Evolutionary conservation across 37 sponge, comb jelly and placozoan species (phyloP).

Genomic region (Ianthella basta): DNA sequence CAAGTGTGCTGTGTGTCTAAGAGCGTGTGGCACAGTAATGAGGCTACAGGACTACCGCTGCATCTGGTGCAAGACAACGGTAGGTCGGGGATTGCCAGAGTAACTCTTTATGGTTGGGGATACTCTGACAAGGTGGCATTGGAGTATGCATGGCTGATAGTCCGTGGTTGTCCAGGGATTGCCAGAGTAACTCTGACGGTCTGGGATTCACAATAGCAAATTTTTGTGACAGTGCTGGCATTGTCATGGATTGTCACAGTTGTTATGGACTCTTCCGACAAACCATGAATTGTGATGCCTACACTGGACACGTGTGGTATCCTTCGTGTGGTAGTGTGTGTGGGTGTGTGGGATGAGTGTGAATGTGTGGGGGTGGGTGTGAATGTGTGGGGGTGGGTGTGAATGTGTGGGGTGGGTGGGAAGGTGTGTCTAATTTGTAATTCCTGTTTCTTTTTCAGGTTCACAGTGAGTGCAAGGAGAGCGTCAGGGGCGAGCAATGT

Average conservation of each 20-base stretch:
- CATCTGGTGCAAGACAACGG: slow-evolving; percentile 92
- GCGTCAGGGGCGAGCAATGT: slow-evolving; percentile 47
- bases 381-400: slow-evolving; percentile 1
- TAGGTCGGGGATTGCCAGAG: slow-evolving; percentile 36
- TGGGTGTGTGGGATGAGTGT: background rate
- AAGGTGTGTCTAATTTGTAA: background rate
- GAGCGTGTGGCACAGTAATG: slow-evolving; percentile 73
- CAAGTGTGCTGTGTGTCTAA: slow-evolving; percentile 82
- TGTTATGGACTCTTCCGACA: too few relatives aligned
- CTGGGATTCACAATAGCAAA: too few relatives aligned
- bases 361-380: slow-evolving; percentile 13
- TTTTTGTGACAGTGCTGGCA: too few relatives aligned
- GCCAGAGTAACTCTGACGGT: too few relatives aligned
- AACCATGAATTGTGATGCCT: too few relatives aligned
- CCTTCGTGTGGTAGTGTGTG: too few relatives aligned
- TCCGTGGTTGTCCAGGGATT: too few relatives aligned
- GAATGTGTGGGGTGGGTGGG: slow-evolving; percentile 20
- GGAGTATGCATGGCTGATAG: too few relatives aligned
- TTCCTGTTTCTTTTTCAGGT: slow-evolving; percentile 61
- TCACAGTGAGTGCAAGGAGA: slow-evolving; percentile 79
- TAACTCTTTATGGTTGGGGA: too few relatives aligned
- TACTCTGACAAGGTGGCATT: too few relatives aligned
- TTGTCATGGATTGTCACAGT: too few relatives aligned
- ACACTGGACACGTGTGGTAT: too few relatives aligned
- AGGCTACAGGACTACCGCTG: slow-evolving; percentile 86